Base-by-base conservation (phyloP, 2,888 invertebrate genomes). In the Rhamphomyia laevipes region DNA sequence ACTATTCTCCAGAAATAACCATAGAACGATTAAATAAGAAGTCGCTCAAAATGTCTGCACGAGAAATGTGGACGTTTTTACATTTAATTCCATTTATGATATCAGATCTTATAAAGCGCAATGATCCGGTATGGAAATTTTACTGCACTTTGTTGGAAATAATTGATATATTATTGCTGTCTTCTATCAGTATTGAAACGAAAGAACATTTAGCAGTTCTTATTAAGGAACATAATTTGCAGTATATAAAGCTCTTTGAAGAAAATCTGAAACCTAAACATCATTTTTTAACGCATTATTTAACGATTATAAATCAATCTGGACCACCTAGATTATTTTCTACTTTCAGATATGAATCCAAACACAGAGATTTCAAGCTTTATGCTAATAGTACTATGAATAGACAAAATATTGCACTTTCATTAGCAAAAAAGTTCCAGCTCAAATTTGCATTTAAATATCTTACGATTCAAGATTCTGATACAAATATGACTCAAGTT, bases 11-110 rank as follows among this genome's bases (percentile, higher is more conserved):
- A 12, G 41, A 37, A 23, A 40, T 49, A 27, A 45, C 37, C 18
- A 37, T 40, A 12, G n/a, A 31, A 49, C 44, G 42, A 16, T 49
- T 49, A 17, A 49, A 40, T 33, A 38, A 30, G 16, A 35, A 40
- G 44, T 44, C 44, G 38, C 37, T 49, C 16, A 44, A 27, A 12
- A 49, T 49, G 48, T 45, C 48, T 15, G 48, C 51, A 2, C 21
- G 48, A 15, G 51, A 51, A 48, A 48, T 48, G 43, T 52, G 52
- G 52, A 47, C 50, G 43, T 52, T 52, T 48, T 43, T 35, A 10
- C 45, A 50, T 43, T 50, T 50, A 30, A 40, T 52, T 27, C 48
- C 52, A 41, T n/a, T 52, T 6, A 52, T 52, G 35, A 43, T 52
- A 18, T 33, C 33, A 33, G 33, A 33, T 33, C 13, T 33, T 13